phyloP scores from a whole-genome alignment of 2,797 vertebrate species.

The Sciaenops ocellatus region DNA sequence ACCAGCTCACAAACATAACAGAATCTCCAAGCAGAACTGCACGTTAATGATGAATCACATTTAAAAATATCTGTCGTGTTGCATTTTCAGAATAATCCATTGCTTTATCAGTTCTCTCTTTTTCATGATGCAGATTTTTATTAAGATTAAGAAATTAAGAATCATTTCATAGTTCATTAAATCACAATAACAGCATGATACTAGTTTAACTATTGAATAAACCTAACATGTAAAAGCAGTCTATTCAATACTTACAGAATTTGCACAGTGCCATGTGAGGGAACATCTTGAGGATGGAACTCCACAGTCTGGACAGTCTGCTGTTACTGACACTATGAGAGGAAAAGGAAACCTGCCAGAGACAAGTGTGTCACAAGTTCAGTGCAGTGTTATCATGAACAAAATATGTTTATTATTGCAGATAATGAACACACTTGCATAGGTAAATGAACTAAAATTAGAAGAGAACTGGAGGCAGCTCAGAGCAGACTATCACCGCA shows the following conservation, averaged over 20 bases:
- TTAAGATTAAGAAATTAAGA: neutral
- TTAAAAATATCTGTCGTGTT: neutral
- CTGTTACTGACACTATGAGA: conserved; percentile 31
- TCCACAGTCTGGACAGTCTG: conserved; percentile 52
- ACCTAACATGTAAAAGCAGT: neutral
- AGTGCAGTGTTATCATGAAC: neutral
- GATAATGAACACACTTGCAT: too few species aligned
- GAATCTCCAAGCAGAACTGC: neutral
- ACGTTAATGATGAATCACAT: neutral
- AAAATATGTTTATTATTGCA: neutral
- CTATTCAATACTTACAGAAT: conserved; percentile 66
- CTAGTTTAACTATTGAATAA: neutral
- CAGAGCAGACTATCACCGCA: neutral
- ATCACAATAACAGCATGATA: neutral
- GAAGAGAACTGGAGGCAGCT: neutral
- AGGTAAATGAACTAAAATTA: neutral
- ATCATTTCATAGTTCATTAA: neutral
- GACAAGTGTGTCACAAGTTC: neutral
- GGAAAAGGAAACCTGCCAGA: conserved; percentile 67
- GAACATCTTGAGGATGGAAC: conserved; percentile 56
- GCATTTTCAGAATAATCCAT: neutral
- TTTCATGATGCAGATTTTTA: neutral
- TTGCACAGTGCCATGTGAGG: conserved; percentile 72
- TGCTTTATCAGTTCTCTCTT: neutral
- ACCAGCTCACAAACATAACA: neutral